These are phyloP conservation scores for Meteorus colon DNA, from an alignment of 2,888 invertebrate species.

Conservation along the genomic window DNA sequence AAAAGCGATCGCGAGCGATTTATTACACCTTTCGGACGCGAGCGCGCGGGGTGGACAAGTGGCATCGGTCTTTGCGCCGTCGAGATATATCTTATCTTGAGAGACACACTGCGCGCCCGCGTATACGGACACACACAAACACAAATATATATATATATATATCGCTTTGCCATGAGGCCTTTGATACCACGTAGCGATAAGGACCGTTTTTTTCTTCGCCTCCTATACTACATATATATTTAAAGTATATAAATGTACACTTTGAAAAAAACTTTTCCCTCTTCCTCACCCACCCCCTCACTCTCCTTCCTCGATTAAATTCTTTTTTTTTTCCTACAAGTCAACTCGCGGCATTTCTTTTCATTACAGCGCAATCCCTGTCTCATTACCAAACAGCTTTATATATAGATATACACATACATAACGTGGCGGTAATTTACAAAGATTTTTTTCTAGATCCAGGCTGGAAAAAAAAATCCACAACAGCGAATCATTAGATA, in stretches of 20 bases:
- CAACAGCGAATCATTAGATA: background rate
- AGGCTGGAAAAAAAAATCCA: background rate
- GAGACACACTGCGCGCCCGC: constrained; percentile 61
- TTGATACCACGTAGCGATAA: constrained; percentile 68
- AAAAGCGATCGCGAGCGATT: constrained; percentile 71
- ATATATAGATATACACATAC: background rate
- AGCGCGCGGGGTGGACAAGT: constrained; percentile 62
- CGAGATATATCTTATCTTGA: constrained; percentile 68
- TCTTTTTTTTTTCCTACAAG: constrained; percentile 25
- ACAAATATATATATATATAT: constrained; percentile 46
- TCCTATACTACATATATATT: constrained; percentile 50
- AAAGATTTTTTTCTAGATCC: background rate
- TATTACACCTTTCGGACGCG: constrained; percentile 67
- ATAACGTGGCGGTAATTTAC: constrained; percentile 8
- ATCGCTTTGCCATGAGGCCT: constrained; percentile 51
- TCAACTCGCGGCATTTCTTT: constrained; percentile 41
- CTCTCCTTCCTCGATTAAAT: constrained; percentile 43
- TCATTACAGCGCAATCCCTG: constrained; percentile 59
- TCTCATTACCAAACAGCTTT: constrained; percentile 46
- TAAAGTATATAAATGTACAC: constrained; percentile 45
- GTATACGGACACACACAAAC: constrained; percentile 31
- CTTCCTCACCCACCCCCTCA: constrained; percentile 58
- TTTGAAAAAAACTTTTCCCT: constrained; percentile 59
- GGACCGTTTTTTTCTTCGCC: constrained; percentile 23
- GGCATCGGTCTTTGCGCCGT: constrained; percentile 64